Conservation (phyloP, 2,888 invertebrate genomes). For the Cordilura impudica region DNA sequence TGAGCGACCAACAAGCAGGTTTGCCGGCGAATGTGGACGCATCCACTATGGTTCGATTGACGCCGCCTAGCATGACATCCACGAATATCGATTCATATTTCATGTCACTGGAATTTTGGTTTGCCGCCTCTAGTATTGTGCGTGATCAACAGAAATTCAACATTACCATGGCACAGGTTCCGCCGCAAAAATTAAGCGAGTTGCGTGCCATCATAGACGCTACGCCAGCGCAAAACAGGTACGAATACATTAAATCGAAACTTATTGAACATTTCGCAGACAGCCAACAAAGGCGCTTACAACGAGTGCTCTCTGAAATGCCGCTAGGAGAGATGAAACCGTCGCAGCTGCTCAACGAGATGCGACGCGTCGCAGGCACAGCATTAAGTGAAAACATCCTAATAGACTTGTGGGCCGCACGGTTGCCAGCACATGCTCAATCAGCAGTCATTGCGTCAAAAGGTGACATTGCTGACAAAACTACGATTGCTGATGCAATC, state of each 20-base stretch:
- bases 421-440: conserved; percentile 22
- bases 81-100: conserved; percentile 42
- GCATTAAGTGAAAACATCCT: conserved; percentile 25
- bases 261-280: conserved; percentile 30
- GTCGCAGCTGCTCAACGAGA: too few relatives aligned
- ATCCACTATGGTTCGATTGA: conserved; percentile 21
- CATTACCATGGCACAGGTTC: conserved; percentile 28
- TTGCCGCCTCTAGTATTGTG: conserved; percentile 39
- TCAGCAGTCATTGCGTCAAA: conserved; percentile 25
- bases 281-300: conserved; percentile 32
- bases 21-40: too few relatives aligned
- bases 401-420: conserved; percentile 28
- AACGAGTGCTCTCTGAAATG: conserved; percentile 20
- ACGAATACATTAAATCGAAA: conserved; percentile 35
- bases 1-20: neutral
- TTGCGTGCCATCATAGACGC: conserved; percentile 21
- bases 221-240: conserved; percentile 15
- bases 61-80: conserved; percentile 37
- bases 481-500: conserved; percentile 18
- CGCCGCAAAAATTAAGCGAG: conserved; percentile 27
- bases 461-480: conserved; percentile 19
- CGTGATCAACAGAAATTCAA: conserved; percentile 42
- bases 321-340: too few relatives aligned
- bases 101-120: conserved; percentile 45
- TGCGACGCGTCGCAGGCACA: conserved; percentile 18